Conservation (phyloP, 1,140 invertebrate species). For the Drosophila teissieri region DNA sequence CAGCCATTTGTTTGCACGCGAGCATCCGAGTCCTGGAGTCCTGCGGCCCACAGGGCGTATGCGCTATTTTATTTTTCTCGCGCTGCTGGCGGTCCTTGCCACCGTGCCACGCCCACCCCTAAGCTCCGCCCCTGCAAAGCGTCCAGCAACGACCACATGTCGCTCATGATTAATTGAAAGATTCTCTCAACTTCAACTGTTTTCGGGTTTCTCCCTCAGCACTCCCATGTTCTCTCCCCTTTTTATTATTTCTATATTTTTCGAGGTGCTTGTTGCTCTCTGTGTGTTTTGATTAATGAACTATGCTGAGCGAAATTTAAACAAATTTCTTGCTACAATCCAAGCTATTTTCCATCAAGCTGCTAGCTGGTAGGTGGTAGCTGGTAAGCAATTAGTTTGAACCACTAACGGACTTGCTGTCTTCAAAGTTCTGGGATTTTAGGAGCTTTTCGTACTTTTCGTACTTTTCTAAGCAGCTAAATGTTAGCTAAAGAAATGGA, state of each 20-base stretch:
- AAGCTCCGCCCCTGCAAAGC: background rate
- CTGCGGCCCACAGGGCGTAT: constrained; percentile 51
- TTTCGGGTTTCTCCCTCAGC: constrained; percentile 45
- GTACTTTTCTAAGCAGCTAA: too few species aligned
- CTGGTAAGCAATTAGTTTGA: constrained; percentile 23
- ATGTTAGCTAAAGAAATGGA: too few species aligned
- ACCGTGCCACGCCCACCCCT: background rate
- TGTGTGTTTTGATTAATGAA: constrained; percentile 54
- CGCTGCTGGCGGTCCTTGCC: constrained; percentile 60
- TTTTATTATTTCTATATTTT: constrained; percentile 14
- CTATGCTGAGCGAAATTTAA: constrained; percentile 34
- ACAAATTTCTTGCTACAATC: constrained; percentile 32
- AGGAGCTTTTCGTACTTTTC: background rate
- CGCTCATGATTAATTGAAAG: constrained; percentile 80
- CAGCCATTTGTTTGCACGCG: constrained; percentile 70
- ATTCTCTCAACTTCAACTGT: constrained; percentile 69
- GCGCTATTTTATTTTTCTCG: constrained; percentile 75
- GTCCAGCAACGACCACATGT: constrained; percentile 67
- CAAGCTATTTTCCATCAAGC: constrained; percentile 1
- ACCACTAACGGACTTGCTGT: background rate
- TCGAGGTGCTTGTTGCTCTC: constrained; percentile 10
- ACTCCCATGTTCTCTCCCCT: too few species aligned
- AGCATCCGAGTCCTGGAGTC: constrained; percentile 19
- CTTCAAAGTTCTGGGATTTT: background rate
- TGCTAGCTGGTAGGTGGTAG: constrained; percentile 6